phyloP scores from a whole-genome alignment of 2,888 invertebrate genomes.

The Hermaeophaga mercurialis region DNA sequence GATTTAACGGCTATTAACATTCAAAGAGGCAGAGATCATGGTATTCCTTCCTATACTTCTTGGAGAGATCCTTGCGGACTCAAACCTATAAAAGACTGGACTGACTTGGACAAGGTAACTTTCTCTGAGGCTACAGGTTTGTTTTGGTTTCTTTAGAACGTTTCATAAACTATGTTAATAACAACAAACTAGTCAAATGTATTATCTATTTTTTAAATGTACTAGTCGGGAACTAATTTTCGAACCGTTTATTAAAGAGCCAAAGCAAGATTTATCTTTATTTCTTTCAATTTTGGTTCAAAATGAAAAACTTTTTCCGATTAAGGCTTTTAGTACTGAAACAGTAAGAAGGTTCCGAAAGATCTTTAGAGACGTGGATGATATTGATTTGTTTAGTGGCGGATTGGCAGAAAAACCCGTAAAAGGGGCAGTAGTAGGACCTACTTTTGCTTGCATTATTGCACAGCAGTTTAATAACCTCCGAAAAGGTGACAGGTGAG shows the following conservation, averaged over 20 bases:
- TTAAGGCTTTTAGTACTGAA: constrained; percentile 60
- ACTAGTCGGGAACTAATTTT: too few species aligned
- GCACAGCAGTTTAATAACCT: constrained; percentile 83
- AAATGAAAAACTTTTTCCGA: too few species aligned
- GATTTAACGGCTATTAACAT: constrained; percentile 88
- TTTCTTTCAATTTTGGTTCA: too few species aligned
- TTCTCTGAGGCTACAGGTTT: too few species aligned
- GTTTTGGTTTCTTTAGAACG: too few species aligned
- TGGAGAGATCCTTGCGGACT: constrained; percentile 84
- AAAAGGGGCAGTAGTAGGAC: constrained; percentile 79
- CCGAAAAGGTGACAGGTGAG: constrained; percentile 69
- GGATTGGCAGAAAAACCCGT: constrained; percentile 83
- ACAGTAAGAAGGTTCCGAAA: constrained; percentile 66
- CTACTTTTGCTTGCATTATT: constrained; percentile 86
- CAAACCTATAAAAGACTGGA: constrained; percentile 68
- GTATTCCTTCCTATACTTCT: constrained; percentile 76
- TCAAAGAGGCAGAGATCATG: constrained; percentile 86
- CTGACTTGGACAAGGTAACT: constrained; percentile 72
- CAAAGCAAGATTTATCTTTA: not conserved
- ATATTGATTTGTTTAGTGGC: constrained; percentile 84
- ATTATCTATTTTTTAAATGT: too few species aligned
- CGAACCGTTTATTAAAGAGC: not conserved
- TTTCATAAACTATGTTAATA: too few species aligned
- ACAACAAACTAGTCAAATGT: too few species aligned
- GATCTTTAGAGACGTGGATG: constrained; percentile 70